Evolutionary conservation across 2,888 invertebrate genomes (phyloP).

Genomic region (Penaeus monodon): DNA sequence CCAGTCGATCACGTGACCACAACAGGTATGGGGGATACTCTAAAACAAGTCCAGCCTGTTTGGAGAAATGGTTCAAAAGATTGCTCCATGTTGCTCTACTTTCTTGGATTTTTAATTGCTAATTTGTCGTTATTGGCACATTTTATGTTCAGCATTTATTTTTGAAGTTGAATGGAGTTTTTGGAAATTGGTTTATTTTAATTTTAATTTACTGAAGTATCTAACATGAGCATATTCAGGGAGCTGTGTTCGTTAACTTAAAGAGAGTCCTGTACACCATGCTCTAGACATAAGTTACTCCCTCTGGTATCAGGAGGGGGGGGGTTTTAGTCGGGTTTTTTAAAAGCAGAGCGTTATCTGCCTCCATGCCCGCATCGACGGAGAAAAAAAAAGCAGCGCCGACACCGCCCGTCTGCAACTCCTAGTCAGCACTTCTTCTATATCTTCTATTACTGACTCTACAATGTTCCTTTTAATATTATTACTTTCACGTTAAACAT

Average conservation of each 20-base stretch:
- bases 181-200: neutral
- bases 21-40: no score
- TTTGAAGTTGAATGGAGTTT: neutral
- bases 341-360: conserved; percentile 79
- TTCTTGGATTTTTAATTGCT: neutral
- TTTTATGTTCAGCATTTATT: neutral
- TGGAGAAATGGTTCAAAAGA: neutral
- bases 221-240: neutral
- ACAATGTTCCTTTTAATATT: conserved; percentile 99
- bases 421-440: conserved; percentile 88
- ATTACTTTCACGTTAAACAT: conserved; percentile 97
- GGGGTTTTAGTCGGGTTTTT: no score
- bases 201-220: neutral
- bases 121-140: neutral
- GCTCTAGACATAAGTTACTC: neutral
- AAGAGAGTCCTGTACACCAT: neutral
- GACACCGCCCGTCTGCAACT: conserved; percentile 75
- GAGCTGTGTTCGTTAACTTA: neutral
- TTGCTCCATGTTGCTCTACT: neutral
- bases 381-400: conserved; percentile 80
- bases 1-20: no score
- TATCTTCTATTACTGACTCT: conserved; percentile 97
- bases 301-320: conserved; percentile 71
- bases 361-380: conserved; percentile 85
- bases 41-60: neutral